A percentile compares a stretch with the other conserved stretches of the same genome.
Evolutionary conservation across 2,113 vertebrate species (phyloP).

Genomic region (Melospiza georgiana): DNA sequence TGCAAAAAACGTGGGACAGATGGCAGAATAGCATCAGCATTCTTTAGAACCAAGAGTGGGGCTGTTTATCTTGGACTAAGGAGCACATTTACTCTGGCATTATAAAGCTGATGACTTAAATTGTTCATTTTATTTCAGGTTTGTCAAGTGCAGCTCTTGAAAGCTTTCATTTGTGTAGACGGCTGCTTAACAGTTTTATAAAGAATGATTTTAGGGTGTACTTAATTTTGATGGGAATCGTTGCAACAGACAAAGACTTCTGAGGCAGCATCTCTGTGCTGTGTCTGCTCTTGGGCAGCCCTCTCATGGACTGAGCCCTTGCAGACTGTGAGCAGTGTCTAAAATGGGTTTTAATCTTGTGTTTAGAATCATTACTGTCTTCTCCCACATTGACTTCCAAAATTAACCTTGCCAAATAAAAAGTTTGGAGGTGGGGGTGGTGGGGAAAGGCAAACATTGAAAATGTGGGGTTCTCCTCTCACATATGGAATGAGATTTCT

Average conservation of each 20-base stretch:
- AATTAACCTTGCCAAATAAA: neutral
- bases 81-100: neutral
- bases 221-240: neutral
- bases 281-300: neutral
- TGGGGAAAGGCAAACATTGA: neutral
- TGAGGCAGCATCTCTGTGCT: neutral
- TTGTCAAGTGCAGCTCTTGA: neutral
- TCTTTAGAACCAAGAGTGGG: neutral
- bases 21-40: neutral
- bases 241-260: neutral
- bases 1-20: neutral
- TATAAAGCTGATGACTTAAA: neutral
- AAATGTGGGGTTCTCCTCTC: conserved; percentile 8
- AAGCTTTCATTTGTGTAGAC: neutral
- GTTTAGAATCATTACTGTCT: neutral
- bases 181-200: neutral
- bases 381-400: neutral
- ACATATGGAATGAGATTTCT: conserved; percentile 70
- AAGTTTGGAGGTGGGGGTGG: neutral
- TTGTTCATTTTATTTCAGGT: neutral
- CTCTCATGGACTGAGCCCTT: neutral
- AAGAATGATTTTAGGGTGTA: neutral
- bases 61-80: neutral
- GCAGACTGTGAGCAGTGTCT: neutral
- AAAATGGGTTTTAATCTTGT: neutral